These are phyloP conservation scores for Caloenas nicobarica DNA, from an alignment of 2,113 vertebrate species.

Conservation along the genomic window DNA sequence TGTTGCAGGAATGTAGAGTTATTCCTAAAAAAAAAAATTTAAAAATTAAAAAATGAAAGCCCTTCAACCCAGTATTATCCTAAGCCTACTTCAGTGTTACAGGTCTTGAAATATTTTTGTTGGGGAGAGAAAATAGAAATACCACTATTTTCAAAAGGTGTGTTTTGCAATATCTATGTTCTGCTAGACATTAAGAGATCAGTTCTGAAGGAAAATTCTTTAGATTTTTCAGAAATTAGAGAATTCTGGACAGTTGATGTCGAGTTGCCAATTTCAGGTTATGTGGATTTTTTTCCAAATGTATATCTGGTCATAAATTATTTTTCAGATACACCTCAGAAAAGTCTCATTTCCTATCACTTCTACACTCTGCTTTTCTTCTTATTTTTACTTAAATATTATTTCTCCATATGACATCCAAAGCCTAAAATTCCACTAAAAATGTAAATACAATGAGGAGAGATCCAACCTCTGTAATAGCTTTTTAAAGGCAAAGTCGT, in stretches of 20 bases:
- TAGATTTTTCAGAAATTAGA: not conserved
- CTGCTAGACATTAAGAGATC: not conserved
- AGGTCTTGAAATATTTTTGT: not conserved
- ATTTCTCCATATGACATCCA: not conserved
- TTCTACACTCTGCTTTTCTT: not conserved
- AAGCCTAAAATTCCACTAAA: not conserved
- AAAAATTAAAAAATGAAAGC: not conserved
- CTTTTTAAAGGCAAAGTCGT: not conserved
- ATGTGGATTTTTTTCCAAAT: not conserved
- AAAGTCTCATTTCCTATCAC: not conserved
- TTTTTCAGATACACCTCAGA: not conserved
- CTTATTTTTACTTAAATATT: not conserved
- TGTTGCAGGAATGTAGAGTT: not conserved
- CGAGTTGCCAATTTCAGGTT: not conserved
- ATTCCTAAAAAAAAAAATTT: not conserved
- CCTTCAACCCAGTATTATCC: not conserved
- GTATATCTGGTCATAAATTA: not conserved
- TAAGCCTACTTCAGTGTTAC: not conserved
- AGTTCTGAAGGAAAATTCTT: not conserved
- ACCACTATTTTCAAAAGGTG: not conserved
- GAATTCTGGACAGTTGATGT: not conserved
- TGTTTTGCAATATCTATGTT: not conserved
- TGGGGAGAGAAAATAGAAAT: not conserved
- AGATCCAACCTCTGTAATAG: not conserved
- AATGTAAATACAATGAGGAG: not conserved